Evolutionary conservation across 2,113 vertebrate species (phyloP).

Genomic region (Proterorhinus semilunaris): DNA sequence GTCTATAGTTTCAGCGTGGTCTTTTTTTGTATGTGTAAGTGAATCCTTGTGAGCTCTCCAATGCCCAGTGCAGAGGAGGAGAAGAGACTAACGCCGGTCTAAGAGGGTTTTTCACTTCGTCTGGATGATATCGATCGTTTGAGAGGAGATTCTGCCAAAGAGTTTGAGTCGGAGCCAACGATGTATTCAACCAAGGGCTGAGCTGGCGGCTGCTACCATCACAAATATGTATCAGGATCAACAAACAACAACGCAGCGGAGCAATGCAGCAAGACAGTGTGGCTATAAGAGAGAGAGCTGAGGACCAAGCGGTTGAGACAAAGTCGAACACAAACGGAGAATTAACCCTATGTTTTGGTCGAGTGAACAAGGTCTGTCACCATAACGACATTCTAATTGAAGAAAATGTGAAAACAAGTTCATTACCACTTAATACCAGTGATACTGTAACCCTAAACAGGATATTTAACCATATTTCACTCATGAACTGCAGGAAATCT

Average conservation of each 20-base stretch:
- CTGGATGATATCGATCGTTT: conserved; percentile 6
- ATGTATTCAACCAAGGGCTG: background rate
- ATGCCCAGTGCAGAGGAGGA: background rate
- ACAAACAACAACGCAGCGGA: background rate
- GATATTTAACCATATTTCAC: no score
- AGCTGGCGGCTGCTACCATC: conserved; percentile 1
- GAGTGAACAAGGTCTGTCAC: no score
- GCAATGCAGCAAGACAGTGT: background rate
- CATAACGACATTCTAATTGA: no score
- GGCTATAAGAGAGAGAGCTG: background rate
- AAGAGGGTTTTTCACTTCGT: conserved; percentile 1
- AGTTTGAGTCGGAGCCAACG: background rate
- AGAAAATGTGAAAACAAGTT: no score
- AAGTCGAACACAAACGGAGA: no score
- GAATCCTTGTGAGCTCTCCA: background rate
- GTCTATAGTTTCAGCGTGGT: background rate
- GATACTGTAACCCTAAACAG: no score
- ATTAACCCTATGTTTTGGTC: no score
- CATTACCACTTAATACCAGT: no score
- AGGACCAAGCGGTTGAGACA: background rate
- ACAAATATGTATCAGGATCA: conserved; percentile 5
- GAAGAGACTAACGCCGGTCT: background rate
- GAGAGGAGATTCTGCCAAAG: conserved; percentile 7
- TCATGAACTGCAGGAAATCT: no score
- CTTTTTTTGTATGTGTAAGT: conserved; percentile 4